Evolutionary conservation across 2,888 invertebrate genomes (phyloP), one percentile per base, ranked within the genome.

Genomic region (Brachylomia viminalis): DNA sequence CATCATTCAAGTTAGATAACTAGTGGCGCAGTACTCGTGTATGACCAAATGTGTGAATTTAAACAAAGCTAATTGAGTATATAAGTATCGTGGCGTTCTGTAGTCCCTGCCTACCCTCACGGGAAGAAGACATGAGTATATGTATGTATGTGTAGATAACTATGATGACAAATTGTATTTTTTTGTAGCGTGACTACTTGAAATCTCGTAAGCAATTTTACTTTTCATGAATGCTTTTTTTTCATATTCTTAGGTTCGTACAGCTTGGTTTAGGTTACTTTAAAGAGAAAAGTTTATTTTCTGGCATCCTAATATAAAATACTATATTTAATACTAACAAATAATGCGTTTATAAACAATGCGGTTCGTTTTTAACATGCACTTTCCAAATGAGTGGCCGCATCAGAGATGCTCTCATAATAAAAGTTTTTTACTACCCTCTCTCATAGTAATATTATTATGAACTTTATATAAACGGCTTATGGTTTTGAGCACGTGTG

Each of bases 311-410:
- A 15, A 62, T 17, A 62, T n/a, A 27, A 42, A 64, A 64, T 10
- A n/a, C 45, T 17, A 17, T 30, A 69, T 65, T 70, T 17, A 54
- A 72, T 66, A 68, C 23, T 42, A 15, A 68, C 38, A 33, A 72
- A 70, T 67, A 15, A 72, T 65, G 68, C 23, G 70, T 61, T 59
- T 20, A n/a, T 27, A n/a, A 64, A 17, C 38, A 54, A 66, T 10
- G 23, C 61, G 13, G 47, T 77, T 42, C 66, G 82, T 70, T 85
- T 82, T 79, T 59, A 78, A 72, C 33, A 45, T 74, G 77, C 80
- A 69, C 73, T 86, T 47, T 70, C 45, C 30, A 61, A 77, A 74
- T 75, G 74, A 75, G 62, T 59, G 59, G 11, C 42, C 58, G 33
- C 70, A 61, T 45, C 42, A 62, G 23, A 52, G 15, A 33, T 54